Percentiles rank a stretch among this genome's conserved stretches.
These are phyloP conservation scores for Enteromius unitaeniatus DNA, from an alignment of 2,797 vertebrate genomes.

Conservation along the genomic window DNA sequence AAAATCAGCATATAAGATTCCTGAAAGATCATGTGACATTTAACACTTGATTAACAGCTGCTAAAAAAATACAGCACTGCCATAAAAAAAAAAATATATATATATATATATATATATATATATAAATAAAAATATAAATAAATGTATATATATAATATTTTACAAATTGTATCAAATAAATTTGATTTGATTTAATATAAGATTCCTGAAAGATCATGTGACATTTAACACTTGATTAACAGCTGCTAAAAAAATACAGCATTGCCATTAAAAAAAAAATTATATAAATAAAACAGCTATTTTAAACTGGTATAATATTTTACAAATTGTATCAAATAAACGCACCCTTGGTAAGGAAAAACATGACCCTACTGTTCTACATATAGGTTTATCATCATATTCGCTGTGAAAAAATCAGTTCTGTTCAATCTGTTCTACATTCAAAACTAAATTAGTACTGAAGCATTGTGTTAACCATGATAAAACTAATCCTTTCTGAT, in stretches of 20 bases:
- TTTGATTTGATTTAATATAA: too few species aligned
- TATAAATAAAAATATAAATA: too few species aligned
- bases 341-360: neutral
- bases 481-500: neutral
- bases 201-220: neutral
- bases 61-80: neutral
- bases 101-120: neutral
- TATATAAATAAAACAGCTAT: neutral
- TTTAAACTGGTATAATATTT: neutral
- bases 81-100: too few species aligned
- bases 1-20: neutral
- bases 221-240: neutral
- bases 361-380: too few species aligned
- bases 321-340: neutral
- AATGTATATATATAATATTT: too few species aligned
- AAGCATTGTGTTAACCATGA: too few species aligned
- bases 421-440: neutral
- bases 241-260: neutral
- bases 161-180: too few species aligned
- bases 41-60: neutral
- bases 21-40: conserved; percentile 3
- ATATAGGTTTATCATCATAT: neutral
- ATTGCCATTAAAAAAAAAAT: too few species aligned
- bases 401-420: neutral
- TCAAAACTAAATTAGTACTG: neutral